Evolutionary conservation across 2,113 vertebrate genomes (phyloP), one percentile per base, ranked within the genome.

Genomic region (Peromyscus polionotus): DNA sequence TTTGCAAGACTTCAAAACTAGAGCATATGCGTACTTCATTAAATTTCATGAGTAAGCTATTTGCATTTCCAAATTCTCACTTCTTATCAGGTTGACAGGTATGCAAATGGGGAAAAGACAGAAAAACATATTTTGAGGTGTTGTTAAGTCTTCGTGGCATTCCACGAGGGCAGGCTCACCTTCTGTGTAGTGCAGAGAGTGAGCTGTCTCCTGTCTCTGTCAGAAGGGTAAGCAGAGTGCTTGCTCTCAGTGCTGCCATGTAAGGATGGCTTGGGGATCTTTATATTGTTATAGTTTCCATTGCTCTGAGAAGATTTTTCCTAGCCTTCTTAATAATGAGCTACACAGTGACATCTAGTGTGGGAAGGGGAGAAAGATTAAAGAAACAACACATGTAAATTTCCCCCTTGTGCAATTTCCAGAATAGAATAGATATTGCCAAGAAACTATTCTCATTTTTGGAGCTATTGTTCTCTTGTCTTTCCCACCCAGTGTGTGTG

Each of bases 271-370:
- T 93, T 94, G 67, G n/a, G 83, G 89, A 95, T 24, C 48, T 59
- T 42, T 22, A 57, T 51, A 19, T 3, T 26, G 28, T 6, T 13
- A 61, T 59, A 51, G 68, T 96, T 95, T 85, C 19, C 36, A 24
- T 94, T 20, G 59, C 72, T 31, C 83, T 28, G 0, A 1, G 4
- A 45, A 63, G 83, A 88, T n/a, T 91, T 81, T 97, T 22, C 93
- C 96, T 51, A 51, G 84, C 28, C 84, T 68, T 13, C 90, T 93
- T 70, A 72, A 91, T 93, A 94, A 28, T 1, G 91, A 57, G 92
- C 98, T 20, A 79, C 4, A 8, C 94, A 98, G 97, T 97, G 97
- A 98, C 98, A 98, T 98, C 98, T 98, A 96, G 98, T 33, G 98
- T 88, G 20, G 80, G 48, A 48, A 91, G 59, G 61, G 5, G 0